A percentile compares a stretch with the other conserved stretches of the same genome.
Conservation (phyloP, 1,140 invertebrate genomes). For the Orchesella cincta region DNA sequence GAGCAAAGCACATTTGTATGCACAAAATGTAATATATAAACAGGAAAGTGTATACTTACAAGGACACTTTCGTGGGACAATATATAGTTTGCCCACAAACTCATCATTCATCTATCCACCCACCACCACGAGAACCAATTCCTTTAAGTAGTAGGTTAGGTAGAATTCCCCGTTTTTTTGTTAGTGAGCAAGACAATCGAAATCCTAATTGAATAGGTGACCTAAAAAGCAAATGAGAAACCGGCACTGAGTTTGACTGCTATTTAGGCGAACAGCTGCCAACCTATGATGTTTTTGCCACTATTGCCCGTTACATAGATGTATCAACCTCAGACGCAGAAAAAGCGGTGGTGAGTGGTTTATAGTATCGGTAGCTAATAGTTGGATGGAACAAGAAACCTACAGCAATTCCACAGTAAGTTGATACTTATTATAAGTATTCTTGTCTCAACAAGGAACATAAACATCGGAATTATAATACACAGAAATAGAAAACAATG, state of each 20-base stretch:
- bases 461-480: not conserved
- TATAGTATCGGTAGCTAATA: no score
- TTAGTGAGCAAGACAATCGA: constrained; percentile 15
- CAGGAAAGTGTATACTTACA: not conserved
- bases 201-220: constrained; percentile 1
- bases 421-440: not conserved
- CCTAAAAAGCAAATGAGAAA: constrained; percentile 11
- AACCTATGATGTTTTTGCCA: not conserved
- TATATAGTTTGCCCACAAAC: not conserved
- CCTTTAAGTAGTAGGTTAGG: not conserved
- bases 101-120: not conserved
- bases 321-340: not conserved
- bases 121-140: not conserved
- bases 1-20: not conserved
- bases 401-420: not conserved
- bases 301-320: not conserved
- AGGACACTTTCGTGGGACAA: not conserved
- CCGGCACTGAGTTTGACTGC: not conserved
- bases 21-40: not conserved
- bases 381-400: not conserved
- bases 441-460: not conserved
- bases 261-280: not conserved
- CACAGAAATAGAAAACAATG: not conserved
- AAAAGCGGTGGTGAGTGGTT: not conserved
- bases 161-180: not conserved